Base-by-base conservation (phyloP, 2,113 vertebrate species). In the Ancistrus triradiatus region DNA sequence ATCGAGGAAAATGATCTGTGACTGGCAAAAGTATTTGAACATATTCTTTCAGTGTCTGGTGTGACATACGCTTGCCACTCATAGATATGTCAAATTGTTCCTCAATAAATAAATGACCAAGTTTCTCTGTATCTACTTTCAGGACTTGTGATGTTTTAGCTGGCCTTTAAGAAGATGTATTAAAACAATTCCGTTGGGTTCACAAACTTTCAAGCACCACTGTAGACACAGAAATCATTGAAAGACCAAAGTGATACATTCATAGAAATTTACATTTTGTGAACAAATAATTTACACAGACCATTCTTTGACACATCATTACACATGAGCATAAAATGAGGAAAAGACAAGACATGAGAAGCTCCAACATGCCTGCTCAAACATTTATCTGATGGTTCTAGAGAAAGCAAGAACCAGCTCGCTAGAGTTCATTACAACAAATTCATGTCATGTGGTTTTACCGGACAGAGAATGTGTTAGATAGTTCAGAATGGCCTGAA, bases 331-430 rank as follows among this genome's bases (percentile, higher is more conserved):
- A 86, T 87, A 91, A 82, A 92, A 85, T 78, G 80, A 81, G 53
- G n/a, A 55, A 72, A 61, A 74, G 75, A 44, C 42, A 15, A 65
- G 14, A n/a, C 60, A 44, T 59, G 17, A 65, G 19, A 62, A 50
- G 19, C 22, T 60, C 11, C 47, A 42, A 68, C 62, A 69, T 80
- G 59, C 74, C 62, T 73, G n/a, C n/a, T 63, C 38, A 47, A 63
- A 76, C 57, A 65, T 80, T 67, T 48, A 78, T 42, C 44, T n/a
- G 60, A 72, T 59, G 27, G 68, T 67, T 76, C 76, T 76, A 72
- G 84, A 87, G 86, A 80, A 81, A 92, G 88, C 90, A 96, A 98
- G 94, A 93, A 90, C 95, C 94, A 96, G 95, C 95, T 98, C 86
- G 95, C 96, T 87, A 81, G 50, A 74, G 82, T 63, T 78, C 51